Percentiles rank a stretch among this genome's conserved stretches.
Evolutionary conservation across 2,113 vertebrate species (phyloP).

Genomic region (Onychostruthus taczanowskii): DNA sequence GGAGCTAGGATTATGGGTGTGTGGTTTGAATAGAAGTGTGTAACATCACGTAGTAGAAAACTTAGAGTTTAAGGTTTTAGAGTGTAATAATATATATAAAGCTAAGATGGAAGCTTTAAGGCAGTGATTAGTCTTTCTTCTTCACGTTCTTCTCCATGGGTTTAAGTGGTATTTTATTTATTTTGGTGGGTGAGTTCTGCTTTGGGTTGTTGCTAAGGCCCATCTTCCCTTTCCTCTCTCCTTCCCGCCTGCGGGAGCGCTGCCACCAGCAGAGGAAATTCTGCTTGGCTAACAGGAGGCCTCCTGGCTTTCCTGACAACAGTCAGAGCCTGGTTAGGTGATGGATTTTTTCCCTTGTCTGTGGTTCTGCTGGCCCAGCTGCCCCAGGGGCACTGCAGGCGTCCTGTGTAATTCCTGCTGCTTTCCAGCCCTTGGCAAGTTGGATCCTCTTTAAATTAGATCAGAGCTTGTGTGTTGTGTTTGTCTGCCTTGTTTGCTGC

Average conservation of each 20-base stretch:
- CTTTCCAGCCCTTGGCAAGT: background rate
- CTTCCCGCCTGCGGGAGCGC: background rate
- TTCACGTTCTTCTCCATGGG: background rate
- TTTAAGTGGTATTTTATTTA: background rate
- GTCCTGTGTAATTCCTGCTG: background rate
- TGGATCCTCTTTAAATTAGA: background rate
- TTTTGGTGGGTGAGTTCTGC: background rate
- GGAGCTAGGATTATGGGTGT: background rate
- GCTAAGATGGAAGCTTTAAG: background rate
- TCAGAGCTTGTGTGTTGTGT: background rate
- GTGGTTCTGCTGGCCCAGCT: background rate
- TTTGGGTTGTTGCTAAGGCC: conserved; percentile 9
- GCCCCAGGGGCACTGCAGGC: background rate
- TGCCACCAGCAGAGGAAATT: background rate
- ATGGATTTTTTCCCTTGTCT: background rate
- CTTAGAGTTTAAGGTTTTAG: background rate
- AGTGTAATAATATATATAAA: background rate
- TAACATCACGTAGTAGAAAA: background rate
- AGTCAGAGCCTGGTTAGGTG: background rate
- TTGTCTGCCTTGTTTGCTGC: background rate
- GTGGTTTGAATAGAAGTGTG: background rate
- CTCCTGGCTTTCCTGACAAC: conserved; percentile 1
- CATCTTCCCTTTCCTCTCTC: background rate
- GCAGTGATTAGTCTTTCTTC: background rate
- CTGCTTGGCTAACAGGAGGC: background rate